phyloP scores from a whole-genome alignment of 2,888 invertebrate species.

The Alcis repandata region DNA sequence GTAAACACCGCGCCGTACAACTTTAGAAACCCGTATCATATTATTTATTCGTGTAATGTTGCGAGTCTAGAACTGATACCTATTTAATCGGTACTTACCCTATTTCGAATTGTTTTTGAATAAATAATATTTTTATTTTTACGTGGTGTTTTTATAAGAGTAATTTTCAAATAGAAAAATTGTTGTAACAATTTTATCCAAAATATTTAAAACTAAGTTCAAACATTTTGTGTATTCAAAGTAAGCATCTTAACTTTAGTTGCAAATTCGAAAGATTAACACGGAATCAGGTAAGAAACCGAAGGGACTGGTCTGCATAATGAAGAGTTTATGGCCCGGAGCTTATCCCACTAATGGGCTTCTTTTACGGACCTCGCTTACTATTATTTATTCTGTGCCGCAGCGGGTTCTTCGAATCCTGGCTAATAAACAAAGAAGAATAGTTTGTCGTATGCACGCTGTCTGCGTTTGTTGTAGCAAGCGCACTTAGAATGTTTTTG shows the following conservation, averaged over 20 bases:
- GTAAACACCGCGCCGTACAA: conserved; percentile 5
- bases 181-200: too few relatives aligned
- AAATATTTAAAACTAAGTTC: too few relatives aligned
- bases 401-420: conserved; percentile 22
- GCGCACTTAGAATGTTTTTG: too few relatives aligned
- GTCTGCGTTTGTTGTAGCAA: background rate
- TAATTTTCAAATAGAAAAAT: too few relatives aligned
- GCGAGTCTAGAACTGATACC: conserved; percentile 45
- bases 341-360: conserved; percentile 35
- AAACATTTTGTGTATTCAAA: too few relatives aligned
- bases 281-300: background rate
- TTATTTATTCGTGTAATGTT: conserved; percentile 24
- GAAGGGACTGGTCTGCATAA: conserved; percentile 14
- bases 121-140: conserved; percentile 79
- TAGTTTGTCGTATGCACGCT: conserved; percentile 23
- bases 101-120: conserved; percentile 69
- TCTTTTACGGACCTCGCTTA: conserved; percentile 24
- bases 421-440: conserved; percentile 18
- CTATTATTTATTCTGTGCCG: conserved; percentile 2
- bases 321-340: conserved; percentile 36
- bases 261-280: background rate
- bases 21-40: conserved; percentile 14
- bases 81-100: conserved; percentile 50
- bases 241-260: too few relatives aligned
- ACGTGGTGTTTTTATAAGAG: too few relatives aligned